phyloP scores from a whole-genome alignment of 1,140 invertebrate species.

The Drosophila lacteicornis region DNA sequence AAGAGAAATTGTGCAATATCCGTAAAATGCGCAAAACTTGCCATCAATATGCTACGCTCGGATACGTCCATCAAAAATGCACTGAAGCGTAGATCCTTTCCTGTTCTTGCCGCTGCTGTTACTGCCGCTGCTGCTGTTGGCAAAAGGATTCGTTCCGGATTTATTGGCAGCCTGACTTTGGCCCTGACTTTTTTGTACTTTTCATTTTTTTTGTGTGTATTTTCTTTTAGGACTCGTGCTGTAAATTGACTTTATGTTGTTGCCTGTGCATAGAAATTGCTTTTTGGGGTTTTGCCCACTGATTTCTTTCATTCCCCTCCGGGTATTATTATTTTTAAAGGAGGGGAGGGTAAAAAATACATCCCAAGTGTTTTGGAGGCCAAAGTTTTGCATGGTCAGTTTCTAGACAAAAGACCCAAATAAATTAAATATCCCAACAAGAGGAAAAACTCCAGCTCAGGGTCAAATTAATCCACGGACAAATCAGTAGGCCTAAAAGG shows the following conservation, averaged over 20 bases:
- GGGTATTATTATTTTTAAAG: conserved; percentile 23
- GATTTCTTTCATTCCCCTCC: conserved; percentile 30
- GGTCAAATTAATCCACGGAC: conserved; percentile 67
- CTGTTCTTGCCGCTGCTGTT: conserved; percentile 60
- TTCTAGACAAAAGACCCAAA: conserved; percentile 41
- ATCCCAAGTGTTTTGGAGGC: conserved; percentile 39
- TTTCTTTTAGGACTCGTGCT: conserved; percentile 61
- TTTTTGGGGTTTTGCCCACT: conserved; percentile 52
- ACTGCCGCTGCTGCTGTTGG: conserved; percentile 48
- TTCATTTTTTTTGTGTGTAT: conserved; percentile 22
- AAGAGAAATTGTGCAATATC: conserved; percentile 78
- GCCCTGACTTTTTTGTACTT: conserved; percentile 21
- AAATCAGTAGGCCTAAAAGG: conserved; percentile 66
- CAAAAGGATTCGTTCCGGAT: conserved; percentile 82
- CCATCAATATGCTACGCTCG: conserved; percentile 83
- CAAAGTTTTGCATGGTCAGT: conserved; percentile 65
- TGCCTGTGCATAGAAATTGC: conserved; percentile 57
- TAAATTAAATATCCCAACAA: conserved; percentile 64
- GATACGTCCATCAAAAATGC: conserved; percentile 83
- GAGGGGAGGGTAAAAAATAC: conserved; percentile 2
- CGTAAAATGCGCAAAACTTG: conserved; percentile 83
- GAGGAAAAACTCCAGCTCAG: conserved; percentile 18
- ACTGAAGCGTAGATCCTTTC: conserved; percentile 82
- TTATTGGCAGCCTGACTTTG: conserved; percentile 70
- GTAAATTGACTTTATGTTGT: conserved; percentile 74